Base-by-base conservation (phyloP, 2,888 invertebrate species). In the Cantharis flavilabris region DNA sequence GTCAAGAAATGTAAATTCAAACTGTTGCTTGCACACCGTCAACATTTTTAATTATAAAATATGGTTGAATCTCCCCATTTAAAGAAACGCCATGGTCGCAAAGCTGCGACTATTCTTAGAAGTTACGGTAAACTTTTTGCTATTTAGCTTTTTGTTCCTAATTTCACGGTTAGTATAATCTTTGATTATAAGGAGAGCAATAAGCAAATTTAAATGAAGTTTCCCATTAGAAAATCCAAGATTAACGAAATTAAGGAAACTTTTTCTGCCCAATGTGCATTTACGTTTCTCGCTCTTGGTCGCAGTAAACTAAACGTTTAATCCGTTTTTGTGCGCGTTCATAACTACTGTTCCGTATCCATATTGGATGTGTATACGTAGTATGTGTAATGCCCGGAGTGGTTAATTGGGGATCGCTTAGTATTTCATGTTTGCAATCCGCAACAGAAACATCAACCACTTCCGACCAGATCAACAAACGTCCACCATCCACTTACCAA, bases 331-430 rank as follows among this genome's bases (percentile, higher is more conserved):
- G n/a, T n/a, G 49, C n/a, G n/a, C 49, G 7, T 49, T n/a, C 7
- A 49, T 49, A 49, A 49, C n/a, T n/a, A n/a, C n/a, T n/a, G 49
- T 49, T 49, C 2, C n/a, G n/a, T n/a, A n/a, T 49, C 49, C n/a
- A 49, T 49, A 49, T 49, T n/a, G 49, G 49, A 49, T n/a, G 49
- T n/a, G 49, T 49, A 49, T 9, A 20, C 20, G 3, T 20, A 20
- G 63, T 33, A n/a, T 63, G 26, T 26, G 26, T 26, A 18, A 30
- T 11, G 16, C 64, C 14, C 30, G 26, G 64, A 64, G 63, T 30
- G n/a, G 63, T 64, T 72, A 72, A 72, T 72, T 72, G 65, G 63
- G 18, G 26, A 23, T 16, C 65, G 71, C 65, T 72, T 64, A 65
- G 71, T 7, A 63, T 72, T 63, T 26, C 64, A 30, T 28, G 30